Percentiles rank a stretch among this genome's conserved stretches.
Evolutionary conservation across 2,888 invertebrate species (phyloP).

Genomic region (Neoaliturus tenellus): DNA sequence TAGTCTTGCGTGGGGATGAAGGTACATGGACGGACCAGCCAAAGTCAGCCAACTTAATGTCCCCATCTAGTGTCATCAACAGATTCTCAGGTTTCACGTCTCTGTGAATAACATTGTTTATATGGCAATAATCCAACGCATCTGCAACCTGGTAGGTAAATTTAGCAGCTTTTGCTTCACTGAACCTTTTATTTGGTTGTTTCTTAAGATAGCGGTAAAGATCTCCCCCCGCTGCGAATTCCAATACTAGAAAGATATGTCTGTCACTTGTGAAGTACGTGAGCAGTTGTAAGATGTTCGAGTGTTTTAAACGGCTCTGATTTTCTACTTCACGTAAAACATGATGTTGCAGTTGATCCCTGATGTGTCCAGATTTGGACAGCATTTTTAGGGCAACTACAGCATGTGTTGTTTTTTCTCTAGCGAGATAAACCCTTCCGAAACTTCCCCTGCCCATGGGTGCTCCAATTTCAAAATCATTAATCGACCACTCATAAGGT

Average conservation of each 20-base stretch:
- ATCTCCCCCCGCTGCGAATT: constrained; percentile 92
- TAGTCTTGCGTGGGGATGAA: constrained; percentile 81
- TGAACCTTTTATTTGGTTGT: constrained; percentile 79
- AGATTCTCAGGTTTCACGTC: constrained; percentile 97
- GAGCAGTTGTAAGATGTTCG: constrained; percentile 78
- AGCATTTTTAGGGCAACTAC: constrained; percentile 83
- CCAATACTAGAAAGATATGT: constrained; percentile 91
- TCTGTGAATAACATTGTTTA: constrained; percentile 91
- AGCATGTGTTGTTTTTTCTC: constrained; percentile 86
- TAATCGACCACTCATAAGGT: constrained; percentile 80
- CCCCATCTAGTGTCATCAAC: constrained; percentile 83
- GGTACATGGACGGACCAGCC: constrained; percentile 84
- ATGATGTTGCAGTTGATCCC: constrained; percentile 82
- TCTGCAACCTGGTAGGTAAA: constrained; percentile 93
- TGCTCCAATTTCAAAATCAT: constrained; percentile 88
- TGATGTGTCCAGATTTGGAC: constrained; percentile 61
- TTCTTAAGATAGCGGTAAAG: constrained; percentile 86
- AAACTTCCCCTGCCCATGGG: constrained; percentile 96
- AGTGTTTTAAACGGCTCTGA: constrained; percentile 80
- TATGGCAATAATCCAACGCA: constrained; percentile 92
- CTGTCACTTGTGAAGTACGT: constrained; percentile 94
- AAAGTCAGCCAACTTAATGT: constrained; percentile 94
- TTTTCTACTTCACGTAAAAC: constrained; percentile 95
- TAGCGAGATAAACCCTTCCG: constrained; percentile 92
- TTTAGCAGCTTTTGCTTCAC: constrained; percentile 78